Evolutionary conservation across 2,888 invertebrate species (phyloP), one percentile per base, ranked within the genome.

Genomic region (Lumbricus terrestris): DNA sequence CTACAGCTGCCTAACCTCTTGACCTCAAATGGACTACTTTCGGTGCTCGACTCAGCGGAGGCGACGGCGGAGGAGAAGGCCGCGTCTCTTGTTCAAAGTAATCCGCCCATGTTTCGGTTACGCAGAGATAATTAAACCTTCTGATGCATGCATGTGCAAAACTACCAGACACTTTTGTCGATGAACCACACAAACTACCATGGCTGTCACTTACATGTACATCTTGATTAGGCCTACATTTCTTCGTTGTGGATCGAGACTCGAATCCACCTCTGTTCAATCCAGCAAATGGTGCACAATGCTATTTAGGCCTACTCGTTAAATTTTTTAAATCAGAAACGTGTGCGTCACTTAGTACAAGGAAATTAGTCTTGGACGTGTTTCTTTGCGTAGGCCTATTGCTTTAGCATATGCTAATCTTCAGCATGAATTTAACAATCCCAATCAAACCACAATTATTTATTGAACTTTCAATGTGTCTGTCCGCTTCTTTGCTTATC

Each of bases 1-100:
- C 40, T 93, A 94, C 91, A 92, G 90, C 88, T 91, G 91, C 40
- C 88, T 92, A 20, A 88, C 90, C 34, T 88, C 85, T 1, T 85
- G 85, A 85, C 37, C 69, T n/a, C 69, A 6, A 13, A n/a, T n/a
- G 69, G 69, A 69, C 69, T 69, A 69, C 69, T 69, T 69, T 69
- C 69, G 69, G 69, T 69, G 69, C 69, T 69, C n/a, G 69, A n/a
- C n/a, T 69, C n/a, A 16, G n/a, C 11, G 69, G n/a, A 0, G 8
- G 29, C 69, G n/a, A n/a, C 13, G 69, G n/a, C n/a, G n/a, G n/a
- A n/a, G n/a, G n/a, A n/a, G n/a, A n/a, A n/a, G n/a, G n/a, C n/a
- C n/a, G n/a, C 69, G 29, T 54, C 54, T 29, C 23, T 54, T 54
- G 29, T 69, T 69, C 4, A 69, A 69, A 69, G 69, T 69, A 69